Base-by-base conservation (phyloP, 2,113 vertebrate species). In the Campylomormyrus numenius region DNA sequence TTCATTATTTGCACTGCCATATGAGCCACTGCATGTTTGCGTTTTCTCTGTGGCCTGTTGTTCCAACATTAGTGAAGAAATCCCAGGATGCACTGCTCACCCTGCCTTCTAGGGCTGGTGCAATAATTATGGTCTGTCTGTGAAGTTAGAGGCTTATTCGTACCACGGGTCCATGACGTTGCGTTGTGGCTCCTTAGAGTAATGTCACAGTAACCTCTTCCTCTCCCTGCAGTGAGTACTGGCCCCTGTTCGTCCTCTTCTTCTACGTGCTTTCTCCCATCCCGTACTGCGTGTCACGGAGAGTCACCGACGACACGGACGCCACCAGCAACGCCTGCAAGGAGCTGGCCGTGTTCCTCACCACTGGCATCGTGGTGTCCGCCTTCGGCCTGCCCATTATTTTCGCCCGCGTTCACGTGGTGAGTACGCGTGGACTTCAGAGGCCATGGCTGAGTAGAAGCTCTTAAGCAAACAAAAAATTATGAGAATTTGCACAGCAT, bases 301-400 rank as follows among this genome's bases (percentile, higher is more conserved):
- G 98, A 93, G 93, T 98, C 89, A 97, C 98, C 46, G 98, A 99
- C 52, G 98, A 99, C 89, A 97, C 98, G 3, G 98, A 99, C 91
- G 97, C 98, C 8, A 95, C 98, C 92, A 99, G 98, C 88, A 99
- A 98, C 0, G 98, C 98, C 89, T 99, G 98, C 94, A 99, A 99
- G 96, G 98, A 99, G 94, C 96, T 99, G 74, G 98, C 98, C 35
- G 97, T 99, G 94, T 99, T 99, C 94, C 97, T 99, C 92, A 99
- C 98, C 19, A 99, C 98, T 15, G 98, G 98, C 92, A 98, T 99
- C 49, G 98, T 99, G 85, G 97, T 99, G 90, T 99, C 98, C 31
- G 98, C 98, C 5, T 99, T 99, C 88, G 98, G 98, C 85, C 96
- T 99, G 89, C 98, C 98, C 6, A 94, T 99, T 88, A 95, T 99